These are phyloP conservation scores for Hypanus sabinus DNA, from an alignment of 2,113 vertebrate species.

Conservation along the genomic window DNA sequence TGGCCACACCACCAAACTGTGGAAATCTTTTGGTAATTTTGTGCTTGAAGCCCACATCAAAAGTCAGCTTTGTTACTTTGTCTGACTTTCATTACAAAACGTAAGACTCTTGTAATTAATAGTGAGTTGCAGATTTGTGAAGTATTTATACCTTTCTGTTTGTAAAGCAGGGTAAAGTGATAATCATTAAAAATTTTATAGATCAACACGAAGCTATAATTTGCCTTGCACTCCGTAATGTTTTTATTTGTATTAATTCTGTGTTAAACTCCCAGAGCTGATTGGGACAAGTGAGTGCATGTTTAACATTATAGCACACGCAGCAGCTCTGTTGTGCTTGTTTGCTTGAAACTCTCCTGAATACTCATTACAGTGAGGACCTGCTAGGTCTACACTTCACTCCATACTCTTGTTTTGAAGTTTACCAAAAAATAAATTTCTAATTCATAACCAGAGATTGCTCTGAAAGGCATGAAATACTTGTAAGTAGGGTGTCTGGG, in stretches of 20 bases:
- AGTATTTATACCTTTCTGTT: constrained; percentile 76
- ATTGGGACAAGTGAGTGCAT: constrained; percentile 30
- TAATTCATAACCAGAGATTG: background rate
- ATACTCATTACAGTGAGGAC: background rate
- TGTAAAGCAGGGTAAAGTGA: constrained; percentile 79
- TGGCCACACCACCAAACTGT: background rate
- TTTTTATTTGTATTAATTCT: constrained; percentile 34
- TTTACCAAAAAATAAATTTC: background rate
- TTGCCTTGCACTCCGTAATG: constrained; percentile 21
- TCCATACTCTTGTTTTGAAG: background rate
- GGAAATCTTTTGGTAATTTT: constrained; percentile 16
- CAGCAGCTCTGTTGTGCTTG: background rate
- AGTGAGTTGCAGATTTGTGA: constrained; percentile 71
- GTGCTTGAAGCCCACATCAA: constrained; percentile 63
- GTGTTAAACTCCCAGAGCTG: constrained; percentile 7
- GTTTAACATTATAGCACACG: background rate
- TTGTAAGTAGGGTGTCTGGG: background rate
- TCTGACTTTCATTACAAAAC: constrained; percentile 64
- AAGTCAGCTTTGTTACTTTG: constrained; percentile 58
- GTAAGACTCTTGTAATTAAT: constrained; percentile 73
- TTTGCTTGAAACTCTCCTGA: background rate
- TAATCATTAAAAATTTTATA: constrained; percentile 80
- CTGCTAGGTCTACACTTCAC: background rate
- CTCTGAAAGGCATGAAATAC: background rate
- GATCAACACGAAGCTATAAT: constrained; percentile 71